These are phyloP conservation scores for Gallinago media DNA, from an alignment of 2,113 vertebrate genomes.

Conservation along the genomic window DNA sequence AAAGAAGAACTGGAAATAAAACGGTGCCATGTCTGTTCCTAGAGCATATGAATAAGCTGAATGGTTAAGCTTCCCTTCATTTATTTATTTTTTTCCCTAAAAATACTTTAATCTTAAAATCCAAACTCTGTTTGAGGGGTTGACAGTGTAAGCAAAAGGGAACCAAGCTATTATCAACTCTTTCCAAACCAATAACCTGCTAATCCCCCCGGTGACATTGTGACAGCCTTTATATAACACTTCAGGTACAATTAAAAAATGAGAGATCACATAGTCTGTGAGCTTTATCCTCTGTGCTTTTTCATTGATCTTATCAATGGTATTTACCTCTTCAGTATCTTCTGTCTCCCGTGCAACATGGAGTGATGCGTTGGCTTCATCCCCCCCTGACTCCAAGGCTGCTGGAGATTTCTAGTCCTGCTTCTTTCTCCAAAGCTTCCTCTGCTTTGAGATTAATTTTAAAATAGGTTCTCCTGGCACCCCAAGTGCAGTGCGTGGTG, in stretches of 20 bases:
- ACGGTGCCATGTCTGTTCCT: neutral
- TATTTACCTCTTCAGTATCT: neutral
- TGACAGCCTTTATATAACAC: neutral
- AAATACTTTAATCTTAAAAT: neutral
- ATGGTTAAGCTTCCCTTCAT: neutral
- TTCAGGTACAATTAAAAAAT: neutral
- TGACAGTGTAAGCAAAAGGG: neutral
- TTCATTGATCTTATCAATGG: neutral
- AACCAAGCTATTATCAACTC: neutral
- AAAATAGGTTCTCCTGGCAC: slow-evolving; percentile 7
- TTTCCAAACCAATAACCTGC: neutral
- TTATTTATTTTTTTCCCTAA: neutral
- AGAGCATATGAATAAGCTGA: neutral
- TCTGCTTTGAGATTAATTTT: neutral
- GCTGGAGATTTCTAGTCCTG: neutral
- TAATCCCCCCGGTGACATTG: neutral
- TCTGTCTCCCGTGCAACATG: fast-evolving
- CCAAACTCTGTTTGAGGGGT: neutral
- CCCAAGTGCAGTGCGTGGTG: neutral
- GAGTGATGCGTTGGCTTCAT: neutral
- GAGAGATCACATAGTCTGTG: neutral
- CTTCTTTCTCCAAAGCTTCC: neutral
- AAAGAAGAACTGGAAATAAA: neutral
- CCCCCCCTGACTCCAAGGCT: neutral
- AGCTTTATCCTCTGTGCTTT: neutral